Evolutionary conservation across 2,797 vertebrate species (phyloP).

Genomic region (Enteromius viviparus): DNA sequence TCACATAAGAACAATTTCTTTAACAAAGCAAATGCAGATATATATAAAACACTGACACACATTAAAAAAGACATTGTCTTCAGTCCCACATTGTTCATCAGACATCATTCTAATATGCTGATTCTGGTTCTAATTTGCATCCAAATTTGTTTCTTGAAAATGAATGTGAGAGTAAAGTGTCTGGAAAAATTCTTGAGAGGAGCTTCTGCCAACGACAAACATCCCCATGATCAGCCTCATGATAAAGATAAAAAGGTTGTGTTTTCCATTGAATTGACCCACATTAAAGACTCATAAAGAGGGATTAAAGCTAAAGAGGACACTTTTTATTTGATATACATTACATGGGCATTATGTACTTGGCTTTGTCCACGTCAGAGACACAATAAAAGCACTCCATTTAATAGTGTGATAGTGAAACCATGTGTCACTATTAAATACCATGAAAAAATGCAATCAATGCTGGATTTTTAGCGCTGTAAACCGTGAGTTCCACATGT

Average conservation of each 20-base stretch:
- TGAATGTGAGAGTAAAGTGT: conserved; percentile 22
- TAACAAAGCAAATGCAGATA: conserved; percentile 16
- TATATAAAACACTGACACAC: neutral
- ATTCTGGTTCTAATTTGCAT: neutral
- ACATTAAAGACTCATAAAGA: conserved; percentile 41
- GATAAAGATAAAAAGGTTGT: conserved; percentile 42
- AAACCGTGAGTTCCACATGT: neutral
- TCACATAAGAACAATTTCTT: neutral
- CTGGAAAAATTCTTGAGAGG: conserved; percentile 32
- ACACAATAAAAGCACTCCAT: conserved; percentile 38
- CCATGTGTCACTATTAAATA: conserved; percentile 12
- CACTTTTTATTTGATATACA: conserved; percentile 48
- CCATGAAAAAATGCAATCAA: neutral
- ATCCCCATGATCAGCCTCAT: conserved; percentile 29
- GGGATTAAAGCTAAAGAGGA: conserved; percentile 43
- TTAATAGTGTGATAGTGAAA: neutral
- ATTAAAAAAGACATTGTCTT: neutral
- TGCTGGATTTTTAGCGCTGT: neutral
- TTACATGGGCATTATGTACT: conserved; percentile 29
- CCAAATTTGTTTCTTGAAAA: neutral
- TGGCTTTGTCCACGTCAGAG: conserved; percentile 19
- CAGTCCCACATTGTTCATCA: neutral
- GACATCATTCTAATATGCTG: neutral
- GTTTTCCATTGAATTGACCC: conserved; percentile 43
- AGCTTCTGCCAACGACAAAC: conserved; percentile 48